phyloP scores from a whole-genome alignment of 2,113 vertebrate species.

The Paralichthys olivaceus region DNA sequence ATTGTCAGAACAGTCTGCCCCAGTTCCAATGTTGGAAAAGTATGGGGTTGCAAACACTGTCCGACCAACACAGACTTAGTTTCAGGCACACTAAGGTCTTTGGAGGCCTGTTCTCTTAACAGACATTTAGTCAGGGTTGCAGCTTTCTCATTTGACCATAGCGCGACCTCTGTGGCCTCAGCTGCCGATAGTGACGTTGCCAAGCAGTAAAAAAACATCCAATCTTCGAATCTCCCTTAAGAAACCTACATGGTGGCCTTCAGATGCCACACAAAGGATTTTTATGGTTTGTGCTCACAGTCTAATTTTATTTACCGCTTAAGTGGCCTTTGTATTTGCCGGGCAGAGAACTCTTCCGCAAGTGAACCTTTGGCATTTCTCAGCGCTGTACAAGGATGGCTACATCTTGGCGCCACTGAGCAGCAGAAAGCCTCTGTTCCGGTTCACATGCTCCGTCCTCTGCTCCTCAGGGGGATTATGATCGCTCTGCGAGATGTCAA shows the following conservation, averaged over 20 bases:
- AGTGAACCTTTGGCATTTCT: constrained; percentile 58
- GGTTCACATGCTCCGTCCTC: constrained; percentile 57
- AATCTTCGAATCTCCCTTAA: background rate
- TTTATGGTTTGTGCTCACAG: constrained; percentile 7
- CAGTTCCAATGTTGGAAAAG: background rate
- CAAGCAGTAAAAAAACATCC: constrained; percentile 14
- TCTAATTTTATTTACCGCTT: constrained; percentile 54
- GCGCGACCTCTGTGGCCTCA: constrained; percentile 8
- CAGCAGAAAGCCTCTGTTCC: constrained; percentile 53
- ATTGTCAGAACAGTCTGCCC: background rate
- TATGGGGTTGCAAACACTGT: background rate
- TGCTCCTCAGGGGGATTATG: constrained; percentile 69
- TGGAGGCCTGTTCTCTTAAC: constrained; percentile 7
- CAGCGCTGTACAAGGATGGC: constrained; percentile 11
- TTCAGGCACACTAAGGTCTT: background rate
- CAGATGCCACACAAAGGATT: background rate
- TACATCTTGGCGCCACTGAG: constrained; percentile 42
- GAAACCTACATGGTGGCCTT: background rate
- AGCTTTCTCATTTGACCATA: background rate
- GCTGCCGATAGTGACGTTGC: background rate
- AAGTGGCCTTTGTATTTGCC: constrained; percentile 49
- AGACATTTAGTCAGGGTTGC: constrained; percentile 6
- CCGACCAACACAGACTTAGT: background rate
- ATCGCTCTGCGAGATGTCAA: constrained; percentile 76
- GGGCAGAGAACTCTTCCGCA: constrained; percentile 37